Base-by-base conservation (phyloP, 2,888 invertebrate genomes). In the Norana najaformis region DNA sequence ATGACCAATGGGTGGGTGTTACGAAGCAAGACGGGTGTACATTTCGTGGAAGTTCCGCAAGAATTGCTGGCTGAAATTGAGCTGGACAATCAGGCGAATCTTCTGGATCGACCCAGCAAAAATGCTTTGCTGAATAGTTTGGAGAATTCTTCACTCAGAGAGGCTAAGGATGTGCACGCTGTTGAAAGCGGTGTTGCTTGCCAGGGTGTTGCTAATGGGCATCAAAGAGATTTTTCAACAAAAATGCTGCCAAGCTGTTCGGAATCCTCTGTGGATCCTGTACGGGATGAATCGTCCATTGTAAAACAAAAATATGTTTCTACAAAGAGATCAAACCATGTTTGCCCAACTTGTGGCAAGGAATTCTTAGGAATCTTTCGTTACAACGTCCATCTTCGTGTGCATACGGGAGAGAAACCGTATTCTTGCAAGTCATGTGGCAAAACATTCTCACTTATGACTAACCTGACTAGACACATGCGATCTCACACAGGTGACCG, bases 371-470 rank as follows among this genome's bases (percentile, higher is more conserved):
- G 85, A 35, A 37, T 85, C 37, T 35, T 23, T 35, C 85, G 36
- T 3, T 85, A 36, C 37, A 36, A 36, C 18, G 37, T 85, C 37
- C 85, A 85, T 23, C 85, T 36, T 23, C 85, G 85, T 16, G 23
- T 35, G 20, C 85, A 85, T 35, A 85, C 85, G 1, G 85, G 85
- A 4, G 85, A 85, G 85, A 36, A 36, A 37, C 85, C 85, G 20
- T 85, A 85, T 30, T 85, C 85, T 8, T 85, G 85, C 85, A 23
- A 85, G 35, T 85, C 18, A 8, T 85, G 85, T 36, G 85, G 85
- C 85, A 85, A 85, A 23, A 85, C 35, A 0, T 85, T 85, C 16
- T 34, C 36, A 36, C 20, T 85, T 36, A 23, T 18, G 20, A 36
- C 35, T 16, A 85, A 85, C 85, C 85, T 85, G 36, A 85, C 20